Conservation (phyloP, 2,113 vertebrate species). For the Phaethornis superciliosus region DNA sequence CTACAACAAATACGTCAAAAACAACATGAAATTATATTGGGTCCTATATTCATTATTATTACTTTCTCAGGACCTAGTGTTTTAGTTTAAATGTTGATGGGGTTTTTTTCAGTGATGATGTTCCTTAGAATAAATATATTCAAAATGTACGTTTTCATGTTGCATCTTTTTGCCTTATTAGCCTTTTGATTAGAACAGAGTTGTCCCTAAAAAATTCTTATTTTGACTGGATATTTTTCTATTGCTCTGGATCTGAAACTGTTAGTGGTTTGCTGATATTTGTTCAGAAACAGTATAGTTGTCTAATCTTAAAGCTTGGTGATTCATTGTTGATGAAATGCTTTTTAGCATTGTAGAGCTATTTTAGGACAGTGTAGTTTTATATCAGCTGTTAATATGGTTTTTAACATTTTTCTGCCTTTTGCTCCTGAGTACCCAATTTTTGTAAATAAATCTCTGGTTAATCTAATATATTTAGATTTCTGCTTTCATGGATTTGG, state of each 20-base stretch:
- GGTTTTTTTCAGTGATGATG: background rate
- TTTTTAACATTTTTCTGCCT: background rate
- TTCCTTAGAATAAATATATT: background rate
- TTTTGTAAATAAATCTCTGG: background rate
- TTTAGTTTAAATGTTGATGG: slow-evolving; percentile 27
- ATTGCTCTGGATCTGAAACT: background rate
- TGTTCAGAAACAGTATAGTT: background rate
- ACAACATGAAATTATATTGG: background rate
- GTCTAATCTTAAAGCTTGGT: background rate
- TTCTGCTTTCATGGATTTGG: background rate
- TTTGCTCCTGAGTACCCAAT: background rate
- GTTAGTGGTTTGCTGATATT: background rate
- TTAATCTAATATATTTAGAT: background rate
- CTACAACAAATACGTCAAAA: background rate
- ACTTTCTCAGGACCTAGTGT: background rate
- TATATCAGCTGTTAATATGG: background rate
- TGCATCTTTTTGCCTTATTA: background rate
- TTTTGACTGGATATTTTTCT: background rate
- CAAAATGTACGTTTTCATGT: background rate
- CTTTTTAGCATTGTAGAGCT: background rate
- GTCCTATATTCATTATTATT: background rate
- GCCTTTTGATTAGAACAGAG: background rate
- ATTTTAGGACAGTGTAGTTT: background rate
- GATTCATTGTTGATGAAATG: background rate
- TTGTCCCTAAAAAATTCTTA: background rate